These are phyloP conservation scores for Pterostichus madidus DNA, from an alignment of 2,888 invertebrate species.

Conservation along the genomic window DNA sequence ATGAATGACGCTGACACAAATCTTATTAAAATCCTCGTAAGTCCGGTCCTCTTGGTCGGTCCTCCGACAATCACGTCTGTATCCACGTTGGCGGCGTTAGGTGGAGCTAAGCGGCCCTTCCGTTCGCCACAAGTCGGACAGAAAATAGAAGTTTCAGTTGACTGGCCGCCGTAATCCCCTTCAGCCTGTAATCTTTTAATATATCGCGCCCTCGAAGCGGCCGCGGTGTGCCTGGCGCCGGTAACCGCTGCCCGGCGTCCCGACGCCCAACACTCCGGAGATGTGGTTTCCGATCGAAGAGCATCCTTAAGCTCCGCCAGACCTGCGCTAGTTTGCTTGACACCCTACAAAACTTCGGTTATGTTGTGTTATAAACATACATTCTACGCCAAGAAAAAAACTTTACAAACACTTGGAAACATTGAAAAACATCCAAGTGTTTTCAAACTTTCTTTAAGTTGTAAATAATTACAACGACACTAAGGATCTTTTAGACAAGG, in stretches of 20 bases:
- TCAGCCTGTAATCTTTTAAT: constrained; percentile 67
- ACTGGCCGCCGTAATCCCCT: constrained; percentile 66
- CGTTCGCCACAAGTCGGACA: constrained; percentile 63
- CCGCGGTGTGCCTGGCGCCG: not conserved
- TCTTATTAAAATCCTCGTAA: not conserved
- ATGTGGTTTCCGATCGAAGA: constrained; percentile 62
- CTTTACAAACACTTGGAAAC: too few relatives aligned
- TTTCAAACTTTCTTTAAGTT: too few relatives aligned
- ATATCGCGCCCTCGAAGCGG: constrained; percentile 61
- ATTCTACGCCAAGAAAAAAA: too few relatives aligned
- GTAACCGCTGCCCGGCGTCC: constrained; percentile 14
- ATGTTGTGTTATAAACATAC: too few relatives aligned
- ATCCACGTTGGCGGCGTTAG: constrained; percentile 20
- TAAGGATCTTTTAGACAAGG: too few relatives aligned
- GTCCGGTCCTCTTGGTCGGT: constrained; percentile 7
- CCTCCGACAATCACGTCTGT: constrained; percentile 43
- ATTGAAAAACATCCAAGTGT: too few relatives aligned
- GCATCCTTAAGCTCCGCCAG: constrained; percentile 33
- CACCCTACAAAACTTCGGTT: too few relatives aligned
- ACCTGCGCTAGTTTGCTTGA: too few relatives aligned
- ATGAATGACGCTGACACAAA: too few relatives aligned
- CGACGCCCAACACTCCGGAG: constrained; percentile 17
- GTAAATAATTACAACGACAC: too few relatives aligned
- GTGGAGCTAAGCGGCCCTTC: constrained; percentile 22
- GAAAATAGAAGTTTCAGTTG: constrained; percentile 66